phyloP scores from a whole-genome alignment of 2,888 invertebrate species.

The Octodonta nipae region DNA sequence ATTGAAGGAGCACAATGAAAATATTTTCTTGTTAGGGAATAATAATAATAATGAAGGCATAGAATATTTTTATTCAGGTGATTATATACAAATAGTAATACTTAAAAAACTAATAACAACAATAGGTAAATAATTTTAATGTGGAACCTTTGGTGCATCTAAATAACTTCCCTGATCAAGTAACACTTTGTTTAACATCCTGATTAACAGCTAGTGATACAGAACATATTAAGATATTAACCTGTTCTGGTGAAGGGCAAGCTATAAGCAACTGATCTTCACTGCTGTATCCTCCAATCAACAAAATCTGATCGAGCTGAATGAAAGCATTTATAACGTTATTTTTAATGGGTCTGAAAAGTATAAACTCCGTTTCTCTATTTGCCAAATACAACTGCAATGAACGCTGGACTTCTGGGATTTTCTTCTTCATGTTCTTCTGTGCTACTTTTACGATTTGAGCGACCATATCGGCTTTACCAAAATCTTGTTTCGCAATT shows the following conservation, averaged over 20 bases:
- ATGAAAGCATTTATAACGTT: conserved; percentile 81
- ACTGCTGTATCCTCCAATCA: conserved; percentile 58
- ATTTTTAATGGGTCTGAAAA: conserved; percentile 88
- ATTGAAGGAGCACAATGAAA: no score
- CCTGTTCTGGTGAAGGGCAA: conserved; percentile 86
- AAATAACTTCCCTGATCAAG: no score
- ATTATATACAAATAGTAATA: no score
- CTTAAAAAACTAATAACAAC: no score
- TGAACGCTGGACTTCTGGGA: conserved; percentile 69
- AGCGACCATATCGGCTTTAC: conserved; percentile 55
- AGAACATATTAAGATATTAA: conserved; percentile 75
- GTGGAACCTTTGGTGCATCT: no score
- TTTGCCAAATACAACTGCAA: conserved; percentile 94
- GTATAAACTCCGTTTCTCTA: conserved; percentile 90
- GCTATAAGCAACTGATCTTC: conserved; percentile 76
- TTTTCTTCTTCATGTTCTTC: conserved; percentile 61
- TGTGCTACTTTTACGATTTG: conserved; percentile 63
- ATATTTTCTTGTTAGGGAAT: no score
- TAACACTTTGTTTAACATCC: conserved; percentile 15
- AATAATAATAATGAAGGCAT: no score
- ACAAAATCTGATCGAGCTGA: conserved; percentile 65
- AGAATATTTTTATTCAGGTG: no score
- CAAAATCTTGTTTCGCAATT: conserved; percentile 40
- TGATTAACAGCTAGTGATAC: conserved; percentile 48
- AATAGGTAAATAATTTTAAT: no score